Conservation (phyloP, 2,113 vertebrate genomes). For the Alexandromys fortis region DNA sequence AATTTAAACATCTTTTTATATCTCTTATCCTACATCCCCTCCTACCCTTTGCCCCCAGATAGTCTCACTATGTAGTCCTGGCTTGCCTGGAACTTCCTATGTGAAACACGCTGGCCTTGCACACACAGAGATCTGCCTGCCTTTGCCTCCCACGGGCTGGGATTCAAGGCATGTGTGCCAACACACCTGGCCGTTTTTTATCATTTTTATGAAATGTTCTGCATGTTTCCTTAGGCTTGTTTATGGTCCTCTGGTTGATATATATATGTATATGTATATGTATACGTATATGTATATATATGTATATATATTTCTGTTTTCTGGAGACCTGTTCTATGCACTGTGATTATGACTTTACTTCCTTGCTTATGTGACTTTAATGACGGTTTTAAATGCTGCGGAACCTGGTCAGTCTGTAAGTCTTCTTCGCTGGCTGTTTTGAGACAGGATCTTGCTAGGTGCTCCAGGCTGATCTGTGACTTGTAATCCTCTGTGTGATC, state of each 20-base stretch:
- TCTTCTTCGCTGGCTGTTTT: background rate
- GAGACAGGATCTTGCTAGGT: background rate
- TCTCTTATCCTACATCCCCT: background rate
- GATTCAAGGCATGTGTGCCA: background rate
- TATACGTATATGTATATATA: no score
- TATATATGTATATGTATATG: no score
- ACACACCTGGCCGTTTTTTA: background rate
- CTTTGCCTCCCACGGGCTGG: background rate
- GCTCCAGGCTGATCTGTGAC: background rate
- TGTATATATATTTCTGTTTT: background rate
- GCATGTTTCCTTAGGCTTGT: background rate
- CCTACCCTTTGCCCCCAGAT: background rate
- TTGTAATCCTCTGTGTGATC: background rate
- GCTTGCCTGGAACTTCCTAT: background rate
- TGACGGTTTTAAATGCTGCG: conserved; percentile 6
- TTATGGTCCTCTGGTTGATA: background rate
- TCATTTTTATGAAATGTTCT: background rate
- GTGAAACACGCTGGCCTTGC: background rate
- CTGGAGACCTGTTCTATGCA: background rate
- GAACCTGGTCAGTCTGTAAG: background rate
- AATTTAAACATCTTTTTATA: background rate
- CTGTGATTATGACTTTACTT: background rate
- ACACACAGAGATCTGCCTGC: background rate
- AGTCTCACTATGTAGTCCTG: background rate
- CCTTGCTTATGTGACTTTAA: background rate